Evolutionary conservation across 2,888 invertebrate genomes (phyloP), one percentile per base, ranked within the genome.

Genomic region (Atethmia centrago): DNA sequence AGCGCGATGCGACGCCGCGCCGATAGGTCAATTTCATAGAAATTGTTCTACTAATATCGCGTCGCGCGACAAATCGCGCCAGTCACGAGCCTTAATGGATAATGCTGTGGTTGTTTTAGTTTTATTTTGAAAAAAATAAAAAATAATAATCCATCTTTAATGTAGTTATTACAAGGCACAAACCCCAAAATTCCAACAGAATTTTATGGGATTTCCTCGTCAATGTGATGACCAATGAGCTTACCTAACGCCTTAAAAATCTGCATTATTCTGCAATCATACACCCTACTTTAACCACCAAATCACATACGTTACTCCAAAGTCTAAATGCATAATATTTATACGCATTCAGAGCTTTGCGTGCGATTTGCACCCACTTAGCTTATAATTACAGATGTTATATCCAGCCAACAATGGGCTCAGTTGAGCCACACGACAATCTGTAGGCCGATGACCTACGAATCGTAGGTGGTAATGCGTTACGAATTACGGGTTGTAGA

Each of bases 361-460:
- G n/a, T 64, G 56, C 70, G 53, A 80, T 87, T 80, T 79, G 79
- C 77, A 83, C 80, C 75, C 76, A 83, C 79, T 78, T 79, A 78
- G 63, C 53, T 69, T 56, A 70, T 83, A 83, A 86, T 88, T 86
- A 88, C 79, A 80, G 76, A 79, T 79, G 80, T 81, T 72, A 63
- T 67, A 70, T 21, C 62, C 64, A 61, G 31, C 70, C 64, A 78
- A 86, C 83, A 83, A 81, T 83, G 73, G 83, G 31, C 64, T 42
- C 73, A 40, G 79, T 80, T 70, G 68, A 74, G 59, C 40, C 36
- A 14, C 73, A 74, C 74, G 71, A 78, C 79, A 82, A 83, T 77
- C 64, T 61, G 40, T 49, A 28, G 81, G 81, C 25, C 81, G 53
- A 71, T 67, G 80, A 81, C 74, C 79, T 71, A 56, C 21, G 14